Evolutionary conservation across 2,113 vertebrate species (phyloP), one percentile per base, ranked within the genome.

Genomic region (Edolisoma coerulescens): DNA sequence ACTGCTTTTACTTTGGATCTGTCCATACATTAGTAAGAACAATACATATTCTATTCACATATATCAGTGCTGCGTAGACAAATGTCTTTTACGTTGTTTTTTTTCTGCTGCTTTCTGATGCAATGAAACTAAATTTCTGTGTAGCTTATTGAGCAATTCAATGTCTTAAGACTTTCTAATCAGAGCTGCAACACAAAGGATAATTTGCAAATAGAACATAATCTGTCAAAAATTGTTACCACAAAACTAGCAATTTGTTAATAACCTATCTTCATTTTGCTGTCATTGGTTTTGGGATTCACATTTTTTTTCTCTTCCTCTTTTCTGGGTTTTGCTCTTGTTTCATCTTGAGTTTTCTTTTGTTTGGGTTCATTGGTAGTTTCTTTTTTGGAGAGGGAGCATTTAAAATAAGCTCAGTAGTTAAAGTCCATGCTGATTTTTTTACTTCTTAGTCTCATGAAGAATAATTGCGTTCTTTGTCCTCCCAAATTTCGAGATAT

Each of bases 301-400:
- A 64, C 16, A 37, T 14, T 18, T 79, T 71, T 59, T 59, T 90
- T 24, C 7, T 71, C 17, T 13, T 77, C 9, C 12, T 56, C 0
- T 30, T 89, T 64, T 73, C 18, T 67, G 11, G 3, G 1, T 11
- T 57, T 67, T 57, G 2, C 2, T 33, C 20, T 45, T 64, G 3
- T 30, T 60, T 69, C 13, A 20, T 73, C 28, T 71, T 28, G 11
- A 41, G 7, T 26, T 44, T 57, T 37, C 22, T 73, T 64, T 59
- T 27, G 18, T 52, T 37, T 65, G 11, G 6, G 13, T 56, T 78
- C 7, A 0, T n/a, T 26, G 49, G 5, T 42, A 30, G 5, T 33
- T 23, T 21, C 12, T 79, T 32, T 60, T 52, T 71, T 57, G 0
- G 15, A 63, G 12, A 49, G 2, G 6, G 3, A 10, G 0, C 11